A percentile compares a stretch with the other conserved stretches of the same genome.
Evolutionary conservation across 2,888 invertebrate species (phyloP).

Genomic region (Steinernema carpocapsae): DNA sequence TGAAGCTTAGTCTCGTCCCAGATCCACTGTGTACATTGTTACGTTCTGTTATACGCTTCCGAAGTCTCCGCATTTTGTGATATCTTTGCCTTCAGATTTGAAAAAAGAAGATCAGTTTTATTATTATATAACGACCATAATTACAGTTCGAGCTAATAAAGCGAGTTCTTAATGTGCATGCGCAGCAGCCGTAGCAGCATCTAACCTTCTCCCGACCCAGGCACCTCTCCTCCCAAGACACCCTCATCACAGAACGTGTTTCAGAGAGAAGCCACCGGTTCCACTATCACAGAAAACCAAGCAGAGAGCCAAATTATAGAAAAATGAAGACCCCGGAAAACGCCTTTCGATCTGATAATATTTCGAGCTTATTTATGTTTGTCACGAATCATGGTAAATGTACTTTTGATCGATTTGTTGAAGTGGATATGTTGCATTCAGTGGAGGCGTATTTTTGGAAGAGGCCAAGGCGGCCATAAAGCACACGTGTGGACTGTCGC

Average conservation of each 20-base stretch:
- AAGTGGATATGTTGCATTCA: too few relatives aligned
- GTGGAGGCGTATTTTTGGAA: too few relatives aligned
- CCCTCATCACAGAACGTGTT: neutral
- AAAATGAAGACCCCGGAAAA: neutral
- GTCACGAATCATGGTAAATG: conserved; percentile 8
- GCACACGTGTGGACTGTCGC: neutral
- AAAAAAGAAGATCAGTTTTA: conserved; percentile 12
- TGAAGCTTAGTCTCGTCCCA: neutral
- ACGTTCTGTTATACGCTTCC: neutral
- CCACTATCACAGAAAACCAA: neutral
- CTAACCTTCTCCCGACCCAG: neutral
- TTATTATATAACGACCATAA: conserved; percentile 1
- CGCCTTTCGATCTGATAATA: neutral
- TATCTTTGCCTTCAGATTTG: conserved; percentile 21
- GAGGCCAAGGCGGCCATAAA: too few relatives aligned
- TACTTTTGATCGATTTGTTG: neutral
- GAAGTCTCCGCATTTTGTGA: conserved; percentile 24
- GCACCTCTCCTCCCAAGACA: neutral
- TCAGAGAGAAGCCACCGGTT: conserved; percentile 23
- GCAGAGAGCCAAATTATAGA: neutral
- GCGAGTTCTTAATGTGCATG: neutral
- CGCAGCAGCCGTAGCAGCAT: neutral
- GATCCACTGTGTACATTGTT: neutral
- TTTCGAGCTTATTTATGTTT: neutral
- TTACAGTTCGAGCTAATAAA: neutral